A percentile compares a stretch with the other conserved stretches of the same genome.
These are phyloP conservation scores for Cyanoramphus novaezelandiae DNA, from an alignment of 2,113 vertebrate genomes.

Conservation along the genomic window DNA sequence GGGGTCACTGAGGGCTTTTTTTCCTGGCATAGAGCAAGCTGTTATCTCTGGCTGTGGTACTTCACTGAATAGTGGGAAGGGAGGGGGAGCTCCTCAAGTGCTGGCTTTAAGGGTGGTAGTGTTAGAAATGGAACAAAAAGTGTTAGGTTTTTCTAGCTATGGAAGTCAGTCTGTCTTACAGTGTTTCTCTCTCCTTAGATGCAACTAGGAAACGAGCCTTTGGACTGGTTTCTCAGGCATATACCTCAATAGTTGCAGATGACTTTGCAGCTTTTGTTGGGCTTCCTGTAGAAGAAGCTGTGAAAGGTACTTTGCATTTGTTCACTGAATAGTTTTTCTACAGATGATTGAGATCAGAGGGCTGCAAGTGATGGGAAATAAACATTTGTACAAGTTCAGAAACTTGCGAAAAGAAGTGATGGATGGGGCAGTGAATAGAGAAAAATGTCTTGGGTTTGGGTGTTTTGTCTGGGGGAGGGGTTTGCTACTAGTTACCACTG, in stretches of 20 bases:
- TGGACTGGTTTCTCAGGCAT: slow-evolving; percentile 91
- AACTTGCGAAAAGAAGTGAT: neutral
- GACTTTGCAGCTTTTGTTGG: slow-evolving; percentile 95
- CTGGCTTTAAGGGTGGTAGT: neutral
- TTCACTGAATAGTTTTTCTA: neutral
- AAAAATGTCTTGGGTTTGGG: neutral
- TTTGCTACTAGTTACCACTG: neutral
- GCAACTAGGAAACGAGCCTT: slow-evolving; percentile 89
- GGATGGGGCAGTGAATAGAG: neutral
- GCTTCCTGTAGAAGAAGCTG: slow-evolving; percentile 93
- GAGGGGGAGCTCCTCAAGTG: neutral
- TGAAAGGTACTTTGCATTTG: slow-evolving; percentile 82
- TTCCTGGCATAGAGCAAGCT: neutral
- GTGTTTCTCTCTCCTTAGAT: slow-evolving; percentile 70
- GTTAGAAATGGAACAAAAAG: neutral
- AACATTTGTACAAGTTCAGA: neutral
- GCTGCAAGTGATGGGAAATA: neutral
- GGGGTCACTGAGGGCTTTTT: neutral
- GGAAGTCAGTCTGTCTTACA: neutral
- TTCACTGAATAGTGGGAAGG: neutral
- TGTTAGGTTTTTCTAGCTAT: neutral
- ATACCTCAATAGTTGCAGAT: slow-evolving; percentile 91
- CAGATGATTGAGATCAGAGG: neutral
- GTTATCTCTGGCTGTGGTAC: neutral
- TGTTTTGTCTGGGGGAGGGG: no score